Conservation (phyloP, 2,888 invertebrate genomes). For the Nineta flava region DNA sequence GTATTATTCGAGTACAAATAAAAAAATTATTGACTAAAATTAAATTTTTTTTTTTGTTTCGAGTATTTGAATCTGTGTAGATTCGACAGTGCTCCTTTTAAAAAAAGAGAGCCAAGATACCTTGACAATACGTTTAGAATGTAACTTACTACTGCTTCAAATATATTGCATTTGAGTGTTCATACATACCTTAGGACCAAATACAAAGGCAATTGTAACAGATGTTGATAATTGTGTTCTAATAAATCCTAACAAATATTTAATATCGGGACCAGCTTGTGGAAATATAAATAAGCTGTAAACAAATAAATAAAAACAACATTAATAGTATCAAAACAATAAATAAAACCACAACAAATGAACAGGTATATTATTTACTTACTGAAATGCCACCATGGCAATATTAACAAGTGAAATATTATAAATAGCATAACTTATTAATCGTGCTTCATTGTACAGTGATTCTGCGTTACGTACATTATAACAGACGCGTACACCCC, state of each 20-base stretch:
- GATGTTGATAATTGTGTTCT: constrained; percentile 85
- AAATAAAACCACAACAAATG: not conserved
- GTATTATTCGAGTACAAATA: no score
- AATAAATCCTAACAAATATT: constrained; percentile 81
- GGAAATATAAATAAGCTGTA: constrained; percentile 72
- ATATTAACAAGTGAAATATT: constrained; percentile 87
- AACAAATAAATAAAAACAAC: constrained; percentile 14
- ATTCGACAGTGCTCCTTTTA: no score
- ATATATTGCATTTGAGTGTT: no score
- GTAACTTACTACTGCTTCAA: no score
- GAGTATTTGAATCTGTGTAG: no score
- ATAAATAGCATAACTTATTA: constrained; percentile 88
- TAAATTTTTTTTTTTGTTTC: no score
- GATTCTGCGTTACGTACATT: constrained; percentile 83
- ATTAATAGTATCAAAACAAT: not conserved
- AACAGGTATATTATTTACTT: constrained; percentile 30
- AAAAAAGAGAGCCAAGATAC: no score
- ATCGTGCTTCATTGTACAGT: constrained; percentile 80
- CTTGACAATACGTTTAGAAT: no score
- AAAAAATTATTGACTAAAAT: no score
- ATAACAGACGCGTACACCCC: constrained; percentile 76
- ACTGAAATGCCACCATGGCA: constrained; percentile 87
- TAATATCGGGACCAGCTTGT: constrained; percentile 77
- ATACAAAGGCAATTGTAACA: constrained; percentile 67
- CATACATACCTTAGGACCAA: constrained; percentile 62